Evolutionary conservation across 2,797 vertebrate species (phyloP).

Genomic region (Scomberomorus guttatus): DNA sequence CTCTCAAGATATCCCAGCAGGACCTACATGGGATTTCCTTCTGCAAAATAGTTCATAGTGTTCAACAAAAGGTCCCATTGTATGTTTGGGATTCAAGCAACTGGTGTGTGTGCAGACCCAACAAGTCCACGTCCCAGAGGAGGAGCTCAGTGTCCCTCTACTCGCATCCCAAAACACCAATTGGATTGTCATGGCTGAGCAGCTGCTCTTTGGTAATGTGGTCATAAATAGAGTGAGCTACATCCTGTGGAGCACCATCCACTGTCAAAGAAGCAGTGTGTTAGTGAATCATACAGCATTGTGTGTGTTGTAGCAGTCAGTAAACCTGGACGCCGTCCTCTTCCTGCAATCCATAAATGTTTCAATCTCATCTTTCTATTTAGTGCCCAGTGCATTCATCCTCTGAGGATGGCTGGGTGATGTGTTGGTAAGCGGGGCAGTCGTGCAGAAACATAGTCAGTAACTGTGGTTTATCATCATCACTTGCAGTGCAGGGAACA

Average conservation of each 20-base stretch:
- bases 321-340: conserved; percentile 21
- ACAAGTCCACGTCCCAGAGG: conserved; percentile 50
- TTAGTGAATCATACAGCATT: conserved; percentile 15
- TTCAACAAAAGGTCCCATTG: conserved; percentile 56
- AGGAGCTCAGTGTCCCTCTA: conserved; percentile 47
- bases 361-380: conserved; percentile 39
- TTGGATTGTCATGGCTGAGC: conserved; percentile 62
- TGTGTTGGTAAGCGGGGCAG: conserved; percentile 44
- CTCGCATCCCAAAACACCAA: conserved; percentile 60
- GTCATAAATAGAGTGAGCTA: conserved; percentile 61
- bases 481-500: conserved; percentile 32
- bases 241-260: conserved; percentile 46
- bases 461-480: conserved; percentile 48
- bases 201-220: conserved; percentile 68
- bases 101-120: conserved; percentile 36
- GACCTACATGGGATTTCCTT: conserved; percentile 4
- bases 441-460: conserved; percentile 51
- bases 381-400: neutral
- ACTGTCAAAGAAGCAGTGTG: conserved; percentile 28
- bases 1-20: neutral
- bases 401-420: conserved; percentile 36
- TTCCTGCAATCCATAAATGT: conserved; percentile 41
- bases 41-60: conserved; percentile 11
- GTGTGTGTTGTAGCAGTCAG: neutral
- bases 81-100: conserved; percentile 54